Conservation (phyloP, 2,888 invertebrate genomes). For the Luffia ferchaultella region DNA sequence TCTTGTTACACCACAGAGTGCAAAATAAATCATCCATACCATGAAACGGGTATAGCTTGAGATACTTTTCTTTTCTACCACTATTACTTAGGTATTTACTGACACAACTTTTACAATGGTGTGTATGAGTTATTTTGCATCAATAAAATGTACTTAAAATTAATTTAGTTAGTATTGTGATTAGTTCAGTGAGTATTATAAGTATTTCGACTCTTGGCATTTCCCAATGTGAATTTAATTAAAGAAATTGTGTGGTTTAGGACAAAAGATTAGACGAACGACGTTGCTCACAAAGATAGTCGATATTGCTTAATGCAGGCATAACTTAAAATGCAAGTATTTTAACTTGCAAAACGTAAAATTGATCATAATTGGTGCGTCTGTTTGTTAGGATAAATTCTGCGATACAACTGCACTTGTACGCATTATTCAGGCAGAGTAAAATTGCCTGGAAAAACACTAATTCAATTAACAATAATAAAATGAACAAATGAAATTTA, state of each 20-base stretch:
- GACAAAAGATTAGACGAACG: constrained; percentile 22
- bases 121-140: neutral
- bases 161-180: constrained; percentile 8
- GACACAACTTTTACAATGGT: too few relatives aligned
- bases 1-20: too few relatives aligned
- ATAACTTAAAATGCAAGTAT: neutral
- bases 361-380: neutral
- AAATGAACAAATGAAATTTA: too few relatives aligned
- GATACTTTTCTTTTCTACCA: too few relatives aligned
- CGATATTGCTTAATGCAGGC: constrained; percentile 19
- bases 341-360: neutral
- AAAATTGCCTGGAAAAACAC: too few relatives aligned
- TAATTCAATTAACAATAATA: too few relatives aligned
- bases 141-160: neutral
- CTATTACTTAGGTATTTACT: too few relatives aligned
- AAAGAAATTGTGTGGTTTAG: constrained; percentile 49
- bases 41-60: too few relatives aligned
- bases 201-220: constrained; percentile 36
- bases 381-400: too few relatives aligned
- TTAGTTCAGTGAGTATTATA: constrained; percentile 58
- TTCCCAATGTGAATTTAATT: constrained; percentile 36
- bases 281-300: constrained; percentile 26
- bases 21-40: too few relatives aligned
- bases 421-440: too few relatives aligned
- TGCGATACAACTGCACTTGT: too few relatives aligned